Percentiles rank a stretch among this genome's conserved stretches.
These are phyloP conservation scores for Calephelis nemesis DNA, from an alignment of 1,140 invertebrate species.

Conservation along the genomic window DNA sequence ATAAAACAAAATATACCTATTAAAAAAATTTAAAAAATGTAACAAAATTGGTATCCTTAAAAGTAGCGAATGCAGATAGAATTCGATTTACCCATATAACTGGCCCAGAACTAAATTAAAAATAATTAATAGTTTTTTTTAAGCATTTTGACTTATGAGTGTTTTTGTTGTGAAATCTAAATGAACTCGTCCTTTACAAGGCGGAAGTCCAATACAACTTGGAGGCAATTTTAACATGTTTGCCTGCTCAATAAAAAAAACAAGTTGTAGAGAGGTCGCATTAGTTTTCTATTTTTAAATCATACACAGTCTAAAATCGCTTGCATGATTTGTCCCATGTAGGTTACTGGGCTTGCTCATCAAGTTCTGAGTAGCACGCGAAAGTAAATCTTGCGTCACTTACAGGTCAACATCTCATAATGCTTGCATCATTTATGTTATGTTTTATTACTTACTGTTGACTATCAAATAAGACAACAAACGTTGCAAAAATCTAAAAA, in stretches of 20 bases:
- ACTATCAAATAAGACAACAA: conserved; percentile 21
- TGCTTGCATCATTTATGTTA: conserved; percentile 48
- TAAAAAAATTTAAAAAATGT: not conserved
- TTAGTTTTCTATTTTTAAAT: conserved; percentile 7
- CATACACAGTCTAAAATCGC: conserved; percentile 44
- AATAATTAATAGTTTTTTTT: too few relatives aligned
- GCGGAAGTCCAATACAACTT: not conserved
- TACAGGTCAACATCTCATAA: conserved; percentile 54
- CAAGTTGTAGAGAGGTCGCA: not conserved
- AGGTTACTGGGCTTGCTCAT: conserved; percentile 59
- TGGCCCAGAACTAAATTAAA: too few relatives aligned
- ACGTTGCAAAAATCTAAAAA: not conserved
- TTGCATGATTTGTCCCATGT: conserved; percentile 41
- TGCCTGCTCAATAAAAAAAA: conserved; percentile 1
- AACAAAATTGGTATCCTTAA: not conserved
- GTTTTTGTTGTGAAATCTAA: too few relatives aligned
- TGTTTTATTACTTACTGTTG: conserved; percentile 5
- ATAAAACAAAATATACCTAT: not conserved
- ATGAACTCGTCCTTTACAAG: not conserved
- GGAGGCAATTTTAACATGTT: not conserved
- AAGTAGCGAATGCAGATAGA: too few relatives aligned
- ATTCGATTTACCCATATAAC: too few relatives aligned
- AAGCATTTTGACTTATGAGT: too few relatives aligned
- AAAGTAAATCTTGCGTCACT: conserved; percentile 67
- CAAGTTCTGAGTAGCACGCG: conserved; percentile 50